These are phyloP conservation scores for Neoascia interrupta DNA, from an alignment of 2,888 invertebrate species.

Conservation along the genomic window DNA sequence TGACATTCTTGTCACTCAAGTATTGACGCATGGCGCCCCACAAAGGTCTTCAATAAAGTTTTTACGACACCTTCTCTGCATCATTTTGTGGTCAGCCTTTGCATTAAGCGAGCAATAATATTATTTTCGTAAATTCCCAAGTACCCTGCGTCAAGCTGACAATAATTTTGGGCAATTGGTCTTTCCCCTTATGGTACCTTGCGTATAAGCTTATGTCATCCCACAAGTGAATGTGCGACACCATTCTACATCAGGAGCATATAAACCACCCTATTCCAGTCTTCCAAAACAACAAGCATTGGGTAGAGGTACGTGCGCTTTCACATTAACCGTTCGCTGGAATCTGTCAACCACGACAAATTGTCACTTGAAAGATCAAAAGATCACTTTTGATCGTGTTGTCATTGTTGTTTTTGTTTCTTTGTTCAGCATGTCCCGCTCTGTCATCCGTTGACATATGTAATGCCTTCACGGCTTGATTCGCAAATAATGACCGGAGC, in stretches of 20 bases:
- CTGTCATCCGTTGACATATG: neutral
- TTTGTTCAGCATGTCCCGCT: too few relatives aligned
- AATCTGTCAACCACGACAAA: slow-evolving; percentile 33
- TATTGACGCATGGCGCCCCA: slow-evolving; percentile 3
- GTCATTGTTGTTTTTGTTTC: too few relatives aligned
- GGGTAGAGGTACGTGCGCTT: slow-evolving; percentile 16
- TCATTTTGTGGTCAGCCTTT: too few relatives aligned
- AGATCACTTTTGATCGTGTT: slow-evolving; percentile 15
- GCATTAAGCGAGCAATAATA: too few relatives aligned
- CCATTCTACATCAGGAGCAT: neutral
- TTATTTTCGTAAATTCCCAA: too few relatives aligned
- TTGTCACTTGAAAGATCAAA: slow-evolving; percentile 18
- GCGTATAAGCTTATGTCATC: too few relatives aligned
- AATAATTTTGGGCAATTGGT: too few relatives aligned
- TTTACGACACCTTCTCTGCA: too few relatives aligned
- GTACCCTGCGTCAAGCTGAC: too few relatives aligned
- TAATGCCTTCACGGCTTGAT: neutral
- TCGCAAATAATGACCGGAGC: slow-evolving; percentile 5
- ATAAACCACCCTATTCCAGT: slow-evolving; percentile 16
- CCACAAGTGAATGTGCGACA: slow-evolving; percentile 3
- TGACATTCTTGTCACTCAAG: neutral
- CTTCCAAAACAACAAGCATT: neutral
- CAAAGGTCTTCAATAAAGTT: too few relatives aligned
- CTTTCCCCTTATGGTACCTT: too few relatives aligned
- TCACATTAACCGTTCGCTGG: slow-evolving; percentile 1